Evolutionary conservation across 2,797 vertebrate species (phyloP), one percentile per base, ranked within the genome.

Genomic region (Anas bernieri): DNA sequence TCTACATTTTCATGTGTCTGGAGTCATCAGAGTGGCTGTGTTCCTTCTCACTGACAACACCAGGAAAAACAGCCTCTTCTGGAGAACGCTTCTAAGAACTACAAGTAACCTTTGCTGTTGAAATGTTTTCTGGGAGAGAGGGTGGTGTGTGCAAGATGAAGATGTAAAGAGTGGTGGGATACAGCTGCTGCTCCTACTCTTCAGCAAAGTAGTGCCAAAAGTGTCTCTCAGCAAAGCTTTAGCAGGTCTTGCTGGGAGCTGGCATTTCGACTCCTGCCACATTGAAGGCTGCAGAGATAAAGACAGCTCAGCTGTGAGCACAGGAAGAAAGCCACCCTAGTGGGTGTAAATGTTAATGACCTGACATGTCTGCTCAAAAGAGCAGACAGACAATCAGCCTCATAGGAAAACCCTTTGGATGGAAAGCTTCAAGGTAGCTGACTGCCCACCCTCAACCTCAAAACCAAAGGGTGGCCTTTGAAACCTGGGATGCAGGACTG

Each of bases 391-490:
- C 23, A 0, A 0, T 54, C 55, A 94, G 5, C 17, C 43, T 28
- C 8, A 54, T 26, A 50, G 46, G 25, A 95, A 96, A 96, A 88
- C 39, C 43, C 25, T 72, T 79, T 58, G 88, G 82, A 63, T 43
- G 52, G n/a, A 92, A 86, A 86, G 75, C 52, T 48, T 86, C 59
- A 94, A 85, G 63, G 43, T 20, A 83, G 50, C 31, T 43, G 46
- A 90, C 28, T 37, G 83, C 17, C 15, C 12, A 50, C 21, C 17
- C 70, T 88, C 56, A 68, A 23, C 68, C 86, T 92, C 78, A 81
- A 91, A 93, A 89, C 28, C 33, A 79, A 88, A 91, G 50, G 11
- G 52, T 74, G 76, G 73, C 39, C 54, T 93, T 90, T 95, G 88
- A 96, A 96, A 88, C 58, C 23, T 83, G 50, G 85, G 83, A 72